Base-by-base conservation (phyloP, 1,140 invertebrate genomes). In the Bombus consobrinus region DNA sequence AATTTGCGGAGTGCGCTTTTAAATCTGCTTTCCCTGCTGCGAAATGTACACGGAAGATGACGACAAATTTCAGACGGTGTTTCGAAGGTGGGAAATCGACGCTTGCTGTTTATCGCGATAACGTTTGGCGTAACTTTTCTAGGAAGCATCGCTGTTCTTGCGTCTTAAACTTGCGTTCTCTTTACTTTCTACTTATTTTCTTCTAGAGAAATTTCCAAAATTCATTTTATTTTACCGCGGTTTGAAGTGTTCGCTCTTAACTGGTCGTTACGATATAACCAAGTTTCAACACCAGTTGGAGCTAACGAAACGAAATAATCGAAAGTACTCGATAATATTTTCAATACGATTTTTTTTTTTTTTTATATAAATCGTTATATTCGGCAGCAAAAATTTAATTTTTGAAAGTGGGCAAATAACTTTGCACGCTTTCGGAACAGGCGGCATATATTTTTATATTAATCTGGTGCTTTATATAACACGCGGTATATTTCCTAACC, bases 1-100 rank as follows among this genome's bases (percentile, higher is more conserved):
- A 66, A 86, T 73, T 75, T 59, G 84, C 28, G 37, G 25, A 80
- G 75, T 69, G 53, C 64, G 78, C 72, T 89, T 89, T 87, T 77
- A 72, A 73, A 85, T 80, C 77, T 72, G 68, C 83, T 72, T 80
- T 34, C n/a, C 25, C 13, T 22, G n/a, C 18, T n/a, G 22, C 2
- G 62, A 41, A 77, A 78, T 53, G 47, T 57, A 39, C 13, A 57
- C 74, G 62, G 41, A 76, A 68, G 43, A 22, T 5, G 59, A 62
- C 28, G 64, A 59, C 66, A n/a, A 82, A 25, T 82, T 81, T 25
- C 47, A 43, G 39, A 81, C 28, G 53, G 28, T 64, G 43, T 32
- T 34, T 2, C 77, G 3, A 32, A n/a, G 22, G 25, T 5, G 39
- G 8, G 18, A 68, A 13, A 39, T 43, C 47, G 22, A 41, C 22